Evolutionary conservation across 2,888 invertebrate species (phyloP).

Genomic region (Onchidella celtica): DNA sequence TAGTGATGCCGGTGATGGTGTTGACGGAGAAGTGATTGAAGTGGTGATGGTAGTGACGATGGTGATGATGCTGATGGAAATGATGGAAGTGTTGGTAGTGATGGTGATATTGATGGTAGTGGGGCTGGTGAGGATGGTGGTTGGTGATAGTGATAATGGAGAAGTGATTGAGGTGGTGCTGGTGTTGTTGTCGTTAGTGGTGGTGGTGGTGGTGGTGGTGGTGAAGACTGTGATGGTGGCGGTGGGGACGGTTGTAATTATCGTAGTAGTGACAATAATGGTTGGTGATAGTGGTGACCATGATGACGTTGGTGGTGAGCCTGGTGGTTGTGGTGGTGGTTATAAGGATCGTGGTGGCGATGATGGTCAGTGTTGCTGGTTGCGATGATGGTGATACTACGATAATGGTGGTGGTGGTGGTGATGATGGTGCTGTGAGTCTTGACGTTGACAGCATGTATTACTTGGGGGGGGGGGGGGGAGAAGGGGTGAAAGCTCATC

Average conservation of each 20-base stretch:
- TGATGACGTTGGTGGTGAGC: conserved; percentile 6
- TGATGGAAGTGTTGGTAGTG: conserved; percentile 8
- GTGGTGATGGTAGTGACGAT: neutral
- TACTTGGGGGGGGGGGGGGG: neutral
- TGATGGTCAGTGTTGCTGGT: neutral
- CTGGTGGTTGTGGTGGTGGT: conserved; percentile 3
- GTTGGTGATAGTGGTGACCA: conserved; percentile 2
- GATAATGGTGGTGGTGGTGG: neutral
- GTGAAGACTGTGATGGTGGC: neutral
- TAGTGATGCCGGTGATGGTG: neutral
- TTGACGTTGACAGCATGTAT: neutral
- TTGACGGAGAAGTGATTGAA: neutral
- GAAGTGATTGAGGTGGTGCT: neutral
- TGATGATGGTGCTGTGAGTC: neutral
- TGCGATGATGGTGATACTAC: no score
- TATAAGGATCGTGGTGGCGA: neutral
- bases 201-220: conserved; percentile 7
- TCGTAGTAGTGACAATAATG: conserved; percentile 2
- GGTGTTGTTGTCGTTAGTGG: neutral
- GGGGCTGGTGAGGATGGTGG: conserved; percentile 1
- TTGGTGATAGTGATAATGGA: no score
- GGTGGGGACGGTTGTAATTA: neutral
- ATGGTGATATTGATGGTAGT: neutral
- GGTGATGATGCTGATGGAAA: neutral
- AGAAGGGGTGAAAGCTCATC: conserved; percentile 1